A percentile compares a stretch with the other conserved stretches of the same genome.
Evolutionary conservation across 2,113 vertebrate genomes (phyloP).

Genomic region (Salvelinus alpinus): DNA sequence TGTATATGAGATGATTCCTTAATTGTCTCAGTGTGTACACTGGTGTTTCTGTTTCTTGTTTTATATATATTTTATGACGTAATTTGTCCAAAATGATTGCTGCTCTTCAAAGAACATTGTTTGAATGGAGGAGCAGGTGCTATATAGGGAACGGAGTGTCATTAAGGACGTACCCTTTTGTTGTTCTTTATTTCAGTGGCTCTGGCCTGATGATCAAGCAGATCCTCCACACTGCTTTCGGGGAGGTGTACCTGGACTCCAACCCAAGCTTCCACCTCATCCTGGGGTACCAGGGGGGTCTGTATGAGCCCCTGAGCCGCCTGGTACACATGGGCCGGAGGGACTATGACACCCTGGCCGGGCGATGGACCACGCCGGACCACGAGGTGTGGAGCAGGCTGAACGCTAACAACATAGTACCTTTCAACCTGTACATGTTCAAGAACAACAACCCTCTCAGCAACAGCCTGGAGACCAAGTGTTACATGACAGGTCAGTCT

Average conservation of each 20-base stretch:
- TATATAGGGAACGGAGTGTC: too few species aligned
- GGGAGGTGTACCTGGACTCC: conserved; percentile 96
- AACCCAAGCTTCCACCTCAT: conserved; percentile 94
- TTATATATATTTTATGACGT: too few species aligned
- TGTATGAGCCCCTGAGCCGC: conserved; percentile 93
- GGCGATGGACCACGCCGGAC: conserved; percentile 95
- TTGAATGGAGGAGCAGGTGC: too few species aligned
- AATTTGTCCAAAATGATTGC: too few species aligned
- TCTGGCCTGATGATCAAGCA: conserved; percentile 97
- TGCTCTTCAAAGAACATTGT: too few species aligned
- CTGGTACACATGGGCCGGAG: conserved; percentile 94
- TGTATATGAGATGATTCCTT: too few species aligned
- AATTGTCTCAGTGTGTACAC: too few species aligned
- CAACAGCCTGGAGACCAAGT: conserved; percentile 94
- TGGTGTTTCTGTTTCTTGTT: too few species aligned
- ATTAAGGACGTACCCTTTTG: too few species aligned
- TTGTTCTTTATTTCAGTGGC: conserved; percentile 69
- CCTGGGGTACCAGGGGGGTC: conserved; percentile 92
- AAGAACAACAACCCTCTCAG: conserved; percentile 98
- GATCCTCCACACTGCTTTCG: conserved; percentile 92
- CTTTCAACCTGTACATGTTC: conserved; percentile 99
- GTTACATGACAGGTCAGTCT: conserved; percentile 95
- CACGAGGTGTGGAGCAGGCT: conserved; percentile 91
- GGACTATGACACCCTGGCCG: conserved; percentile 93
- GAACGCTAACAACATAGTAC: conserved; percentile 87